These are phyloP conservation scores for human (Homo sapiens) DNA, from an alignment of 2,113 vertebrate species.

Conservation along the genomic window DNA sequence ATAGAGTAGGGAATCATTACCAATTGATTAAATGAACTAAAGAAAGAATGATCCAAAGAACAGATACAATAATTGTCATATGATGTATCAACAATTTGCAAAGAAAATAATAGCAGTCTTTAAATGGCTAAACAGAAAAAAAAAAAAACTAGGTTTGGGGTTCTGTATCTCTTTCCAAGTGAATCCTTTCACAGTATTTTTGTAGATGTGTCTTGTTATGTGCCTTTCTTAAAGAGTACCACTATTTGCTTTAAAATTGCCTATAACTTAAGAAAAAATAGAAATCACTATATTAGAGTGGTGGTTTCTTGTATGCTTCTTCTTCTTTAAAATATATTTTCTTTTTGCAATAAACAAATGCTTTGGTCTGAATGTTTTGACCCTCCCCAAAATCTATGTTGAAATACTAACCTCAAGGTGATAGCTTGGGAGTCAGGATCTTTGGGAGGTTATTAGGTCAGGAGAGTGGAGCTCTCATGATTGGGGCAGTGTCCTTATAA, in stretches of 20 bases:
- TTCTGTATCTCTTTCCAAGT: neutral
- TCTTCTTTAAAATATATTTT: neutral
- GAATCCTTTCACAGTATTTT: neutral
- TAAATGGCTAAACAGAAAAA: neutral
- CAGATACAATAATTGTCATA: neutral
- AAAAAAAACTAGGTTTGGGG: neutral
- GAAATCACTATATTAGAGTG: neutral
- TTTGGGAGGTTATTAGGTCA: neutral
- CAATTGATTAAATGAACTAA: neutral
- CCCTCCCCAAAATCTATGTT: neutral
- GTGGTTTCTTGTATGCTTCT: neutral
- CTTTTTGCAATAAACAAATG: neutral
- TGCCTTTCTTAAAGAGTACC: neutral
- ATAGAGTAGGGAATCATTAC: neutral
- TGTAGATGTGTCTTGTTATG: neutral
- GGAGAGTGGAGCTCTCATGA: neutral
- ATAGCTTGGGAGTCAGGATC: neutral
- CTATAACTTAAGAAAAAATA: neutral
- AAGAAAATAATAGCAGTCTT: slow-evolving; percentile 9
- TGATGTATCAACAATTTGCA: neutral
- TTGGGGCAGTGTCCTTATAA: neutral
- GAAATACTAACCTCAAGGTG: neutral
- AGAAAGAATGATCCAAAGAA: neutral
- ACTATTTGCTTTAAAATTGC: neutral
- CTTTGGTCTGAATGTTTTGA: neutral